Conservation (phyloP, 1,140 invertebrate species). For the Globodera rostochiensis region DNA sequence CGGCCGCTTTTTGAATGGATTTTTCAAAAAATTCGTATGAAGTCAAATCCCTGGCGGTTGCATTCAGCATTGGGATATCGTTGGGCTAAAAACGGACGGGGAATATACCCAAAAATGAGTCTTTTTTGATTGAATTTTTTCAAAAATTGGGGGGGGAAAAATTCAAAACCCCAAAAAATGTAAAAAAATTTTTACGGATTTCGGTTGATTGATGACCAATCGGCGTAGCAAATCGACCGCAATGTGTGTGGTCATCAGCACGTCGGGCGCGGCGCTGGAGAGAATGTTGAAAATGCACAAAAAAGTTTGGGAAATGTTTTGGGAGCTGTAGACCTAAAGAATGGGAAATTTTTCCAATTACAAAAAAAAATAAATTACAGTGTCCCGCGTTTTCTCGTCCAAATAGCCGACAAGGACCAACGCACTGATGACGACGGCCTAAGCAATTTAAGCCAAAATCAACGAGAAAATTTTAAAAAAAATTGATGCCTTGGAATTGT, state of each 20-base stretch:
- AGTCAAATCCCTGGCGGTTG: constrained; percentile 55
- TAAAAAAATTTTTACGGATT: not conserved
- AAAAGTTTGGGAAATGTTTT: constrained; percentile 55
- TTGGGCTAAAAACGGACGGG: constrained; percentile 37
- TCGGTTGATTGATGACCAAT: constrained; percentile 44
- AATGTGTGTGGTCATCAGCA: constrained; percentile 57
- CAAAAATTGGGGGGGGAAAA: not conserved
- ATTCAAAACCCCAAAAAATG: constrained; percentile 1
- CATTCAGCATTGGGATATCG: constrained; percentile 32
- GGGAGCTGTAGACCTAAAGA: constrained; percentile 53
- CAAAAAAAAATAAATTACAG: constrained; percentile 34
- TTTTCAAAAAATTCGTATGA: constrained; percentile 50
- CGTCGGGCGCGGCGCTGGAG: constrained; percentile 35
- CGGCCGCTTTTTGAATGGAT: constrained; percentile 50
- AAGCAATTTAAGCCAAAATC: not conserved
- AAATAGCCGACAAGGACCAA: constrained; percentile 57
- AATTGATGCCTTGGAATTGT: constrained; percentile 40
- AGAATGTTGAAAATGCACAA: constrained; percentile 57
- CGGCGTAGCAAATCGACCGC: constrained; percentile 50
- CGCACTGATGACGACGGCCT: constrained; percentile 49
- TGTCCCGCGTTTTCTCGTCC: constrained; percentile 55
- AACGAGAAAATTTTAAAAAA: not conserved
- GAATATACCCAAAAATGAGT: no score
- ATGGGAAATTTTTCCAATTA: not conserved
- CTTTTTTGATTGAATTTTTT: not conserved